These are phyloP conservation scores for Acleris literana DNA, from an alignment of 2,888 invertebrate species.

Conservation along the genomic window DNA sequence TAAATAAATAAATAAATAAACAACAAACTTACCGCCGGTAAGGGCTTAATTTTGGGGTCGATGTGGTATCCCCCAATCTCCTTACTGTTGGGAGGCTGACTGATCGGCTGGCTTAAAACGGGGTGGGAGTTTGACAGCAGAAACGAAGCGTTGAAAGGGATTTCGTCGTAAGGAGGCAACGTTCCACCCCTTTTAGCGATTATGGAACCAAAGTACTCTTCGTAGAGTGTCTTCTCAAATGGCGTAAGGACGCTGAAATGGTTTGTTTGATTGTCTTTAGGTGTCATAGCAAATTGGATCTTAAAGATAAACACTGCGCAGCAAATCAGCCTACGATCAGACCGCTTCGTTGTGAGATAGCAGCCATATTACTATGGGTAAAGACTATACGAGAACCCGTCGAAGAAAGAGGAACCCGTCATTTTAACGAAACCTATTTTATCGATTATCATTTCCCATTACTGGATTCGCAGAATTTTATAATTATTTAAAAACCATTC, in stretches of 20 bases:
- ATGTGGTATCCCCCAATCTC: slow-evolving; percentile 58
- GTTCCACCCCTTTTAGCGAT: slow-evolving; percentile 44
- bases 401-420: too few relatives aligned
- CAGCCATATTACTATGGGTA: too few relatives aligned
- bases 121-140: slow-evolving; percentile 54
- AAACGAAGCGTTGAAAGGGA: slow-evolving; percentile 52
- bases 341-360: too few relatives aligned
- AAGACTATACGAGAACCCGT: too few relatives aligned
- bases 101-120: slow-evolving; percentile 46
- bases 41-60: slow-evolving; percentile 46
- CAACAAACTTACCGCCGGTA: slow-evolving; percentile 51
- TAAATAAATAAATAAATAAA: too few relatives aligned
- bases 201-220: slow-evolving; percentile 44
- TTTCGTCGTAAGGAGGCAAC: slow-evolving; percentile 45
- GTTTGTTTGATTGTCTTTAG: background rate
- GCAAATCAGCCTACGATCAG: too few relatives aligned
- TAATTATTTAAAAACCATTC: too few relatives aligned
- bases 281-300: too few relatives aligned
- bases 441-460: too few relatives aligned
- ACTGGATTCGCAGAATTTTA: too few relatives aligned
- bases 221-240: slow-evolving; percentile 41
- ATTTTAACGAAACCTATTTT: too few relatives aligned
- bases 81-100: slow-evolving; percentile 53
- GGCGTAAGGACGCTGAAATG: slow-evolving; percentile 41
- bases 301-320: too few relatives aligned